A percentile compares a stretch with the other conserved stretches of the same genome.
phyloP scores from a whole-genome alignment of 2,113 vertebrate species.

The Theristicus caerulescens region DNA sequence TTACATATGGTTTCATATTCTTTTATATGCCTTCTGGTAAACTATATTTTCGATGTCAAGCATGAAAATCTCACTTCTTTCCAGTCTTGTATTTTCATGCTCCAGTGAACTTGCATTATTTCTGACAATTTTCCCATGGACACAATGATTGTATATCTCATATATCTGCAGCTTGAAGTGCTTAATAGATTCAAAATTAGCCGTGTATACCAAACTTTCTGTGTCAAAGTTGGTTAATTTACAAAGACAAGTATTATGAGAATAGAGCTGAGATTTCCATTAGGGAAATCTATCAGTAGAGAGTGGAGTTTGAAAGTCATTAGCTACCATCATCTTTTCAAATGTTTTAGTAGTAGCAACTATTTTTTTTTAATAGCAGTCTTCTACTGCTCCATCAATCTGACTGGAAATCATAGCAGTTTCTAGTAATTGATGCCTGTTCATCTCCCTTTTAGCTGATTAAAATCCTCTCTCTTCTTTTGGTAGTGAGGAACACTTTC shows the following conservation, averaged over 20 bases:
- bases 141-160: not conserved
- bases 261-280: not conserved
- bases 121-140: not conserved
- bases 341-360: constrained; percentile 1
- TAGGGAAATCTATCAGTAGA: not conserved
- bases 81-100: not conserved
- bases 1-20: not conserved
- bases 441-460: not conserved
- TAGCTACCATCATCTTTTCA: constrained; percentile 2
- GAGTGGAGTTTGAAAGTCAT: not conserved
- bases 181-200: not conserved
- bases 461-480: not conserved
- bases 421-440: not conserved
- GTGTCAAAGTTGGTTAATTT: not conserved
- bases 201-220: not conserved
- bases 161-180: not conserved
- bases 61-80: not conserved
- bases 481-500: not conserved
- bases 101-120: not conserved
- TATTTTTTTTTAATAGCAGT: not conserved
- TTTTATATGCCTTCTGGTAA: not conserved
- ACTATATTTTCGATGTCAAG: not conserved
- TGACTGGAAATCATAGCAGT: not conserved
- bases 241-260: not conserved
- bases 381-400: not conserved